Conservation (phyloP, 2,888 invertebrate genomes). For the Protophormia terraenovae region DNA sequence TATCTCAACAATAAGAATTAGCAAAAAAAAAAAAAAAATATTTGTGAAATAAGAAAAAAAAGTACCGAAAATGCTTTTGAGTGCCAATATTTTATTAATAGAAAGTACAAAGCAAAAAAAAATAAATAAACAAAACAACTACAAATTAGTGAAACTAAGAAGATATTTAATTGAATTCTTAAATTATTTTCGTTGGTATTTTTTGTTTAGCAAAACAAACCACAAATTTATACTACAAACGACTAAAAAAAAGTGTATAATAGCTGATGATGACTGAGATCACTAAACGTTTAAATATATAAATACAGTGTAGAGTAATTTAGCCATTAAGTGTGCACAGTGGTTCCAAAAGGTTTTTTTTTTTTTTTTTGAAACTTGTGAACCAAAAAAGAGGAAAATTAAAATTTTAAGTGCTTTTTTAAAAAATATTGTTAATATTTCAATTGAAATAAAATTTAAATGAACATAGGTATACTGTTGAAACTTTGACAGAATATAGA, state of each 20-base stretch:
- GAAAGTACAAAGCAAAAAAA: background rate
- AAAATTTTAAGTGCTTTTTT: no score
- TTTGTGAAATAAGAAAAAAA: no score
- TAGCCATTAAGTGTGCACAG: background rate
- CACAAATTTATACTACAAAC: background rate
- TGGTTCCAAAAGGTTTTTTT: background rate
- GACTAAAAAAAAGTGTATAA: background rate
- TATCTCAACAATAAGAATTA: background rate
- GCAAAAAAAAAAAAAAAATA: no score
- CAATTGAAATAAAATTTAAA: no score
- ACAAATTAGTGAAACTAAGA: slow-evolving; percentile 5
- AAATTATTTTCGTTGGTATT: background rate
- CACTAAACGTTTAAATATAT: background rate
- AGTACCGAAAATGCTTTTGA: background rate
- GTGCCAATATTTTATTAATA: background rate
- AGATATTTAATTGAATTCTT: slow-evolving; percentile 1
- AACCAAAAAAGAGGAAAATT: no score
- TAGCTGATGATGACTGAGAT: background rate
- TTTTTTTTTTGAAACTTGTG: no score
- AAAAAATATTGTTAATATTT: no score
- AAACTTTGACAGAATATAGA: no score
- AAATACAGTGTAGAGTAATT: background rate
- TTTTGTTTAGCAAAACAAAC: background rate
- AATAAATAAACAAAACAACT: background rate
- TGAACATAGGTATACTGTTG: no score